Conservation (phyloP, 2,113 vertebrate genomes). For the Etia nguti region DNA sequence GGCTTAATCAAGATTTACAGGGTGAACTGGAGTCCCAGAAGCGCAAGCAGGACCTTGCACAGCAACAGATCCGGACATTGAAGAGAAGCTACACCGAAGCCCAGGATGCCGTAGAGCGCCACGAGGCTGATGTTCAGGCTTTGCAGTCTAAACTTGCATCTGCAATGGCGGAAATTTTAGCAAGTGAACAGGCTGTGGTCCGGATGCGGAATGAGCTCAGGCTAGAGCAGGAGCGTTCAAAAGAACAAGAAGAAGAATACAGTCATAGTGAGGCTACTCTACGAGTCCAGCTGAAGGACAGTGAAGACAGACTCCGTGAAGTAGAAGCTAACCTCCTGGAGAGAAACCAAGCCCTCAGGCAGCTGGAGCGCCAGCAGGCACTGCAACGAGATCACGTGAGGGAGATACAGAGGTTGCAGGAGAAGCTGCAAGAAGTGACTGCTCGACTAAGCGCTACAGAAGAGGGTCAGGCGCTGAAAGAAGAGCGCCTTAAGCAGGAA, state of each 20-base stretch:
- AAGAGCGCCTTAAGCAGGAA: constrained; percentile 85
- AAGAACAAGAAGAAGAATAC: constrained; percentile 84
- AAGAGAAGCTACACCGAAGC: constrained; percentile 90
- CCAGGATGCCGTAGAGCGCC: constrained; percentile 84
- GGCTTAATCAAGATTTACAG: constrained; percentile 89
- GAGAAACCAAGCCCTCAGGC: constrained; percentile 85
- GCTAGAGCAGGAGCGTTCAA: constrained; percentile 82
- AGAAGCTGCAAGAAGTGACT: constrained; percentile 81
- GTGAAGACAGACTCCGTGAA: constrained; percentile 84
- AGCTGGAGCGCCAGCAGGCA: constrained; percentile 86
- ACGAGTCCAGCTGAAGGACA: constrained; percentile 83
- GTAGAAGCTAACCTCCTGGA: constrained; percentile 85
- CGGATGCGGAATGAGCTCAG: constrained; percentile 86
- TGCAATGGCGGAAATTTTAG: constrained; percentile 82
- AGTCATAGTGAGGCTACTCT: constrained; percentile 74
- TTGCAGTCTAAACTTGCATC: constrained; percentile 84
- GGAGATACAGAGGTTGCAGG: constrained; percentile 86
- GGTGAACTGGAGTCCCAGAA: constrained; percentile 86
- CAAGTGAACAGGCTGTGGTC: constrained; percentile 85
- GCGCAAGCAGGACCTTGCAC: constrained; percentile 84
- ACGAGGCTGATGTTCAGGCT: constrained; percentile 84
- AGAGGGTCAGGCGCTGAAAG: constrained; percentile 80
- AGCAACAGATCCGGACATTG: constrained; percentile 84
- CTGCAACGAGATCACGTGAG: constrained; percentile 85
- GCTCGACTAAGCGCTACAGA: constrained; percentile 80